Evolutionary conservation across 2,888 invertebrate genomes (phyloP), one percentile per base, ranked within the genome.

Genomic region (Carabus problematicus): DNA sequence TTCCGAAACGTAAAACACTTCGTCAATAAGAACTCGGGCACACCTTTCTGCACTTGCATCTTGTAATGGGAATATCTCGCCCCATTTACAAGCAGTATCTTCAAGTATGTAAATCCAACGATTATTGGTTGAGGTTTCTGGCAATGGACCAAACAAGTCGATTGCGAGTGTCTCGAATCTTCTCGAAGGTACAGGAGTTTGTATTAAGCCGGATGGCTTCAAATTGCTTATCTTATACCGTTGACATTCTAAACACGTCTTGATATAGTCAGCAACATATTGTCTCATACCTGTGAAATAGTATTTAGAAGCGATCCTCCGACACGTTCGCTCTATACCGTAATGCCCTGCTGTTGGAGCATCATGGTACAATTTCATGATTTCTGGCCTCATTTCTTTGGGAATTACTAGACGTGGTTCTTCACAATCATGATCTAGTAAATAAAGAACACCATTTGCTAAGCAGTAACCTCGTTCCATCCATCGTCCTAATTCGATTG

Each of bases 51-150:
- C 76, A 0, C 75, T 76, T 0, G 78, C 77, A 6, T 72, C 62
- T 8, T 72, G 60, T 0, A 79, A 56, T 0, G 78, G 72, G 52
- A 79, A 79, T 0, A 80, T 40, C 52, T 80, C 79, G 4, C 78
- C 72, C 77, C 78, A 79, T 19, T 45, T 55, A 7, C 54, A 52
- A 8, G 60, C 60, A 8, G 66, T 66, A 41, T 66, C 70, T 40
- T 70, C 70, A 12, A 70, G 16, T n/a, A 47, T 56, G 18, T 60
- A 60, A 62, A 73, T 71, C 55, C 75, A 74, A n/a, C 41, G 68
- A 59, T 42, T 70, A 40, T 1, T 70, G 67, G 4, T 67, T 66
- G 8, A 63, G 54, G 12, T 73, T 70, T 19, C 71, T n/a, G 71
- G 72, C 6, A 78, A 67, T 1, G 75, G 76, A 3, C 77, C 76